Evolutionary conservation across 2,888 invertebrate species (phyloP), one percentile per base, ranked within the genome.

Genomic region (Acleris literana): DNA sequence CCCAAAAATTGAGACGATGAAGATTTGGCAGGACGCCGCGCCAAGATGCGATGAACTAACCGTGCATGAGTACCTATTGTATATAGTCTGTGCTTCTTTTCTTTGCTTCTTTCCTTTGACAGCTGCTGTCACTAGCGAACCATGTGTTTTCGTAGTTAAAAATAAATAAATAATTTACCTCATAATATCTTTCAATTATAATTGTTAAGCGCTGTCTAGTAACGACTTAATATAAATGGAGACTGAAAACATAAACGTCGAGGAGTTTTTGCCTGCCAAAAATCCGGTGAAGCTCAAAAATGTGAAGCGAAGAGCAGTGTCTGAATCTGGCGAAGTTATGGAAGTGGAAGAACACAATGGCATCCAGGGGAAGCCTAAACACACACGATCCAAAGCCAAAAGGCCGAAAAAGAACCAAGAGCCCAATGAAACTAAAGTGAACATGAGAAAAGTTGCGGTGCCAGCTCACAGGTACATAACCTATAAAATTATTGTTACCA

Each of bases 391-490:
- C 0, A 94, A 89, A 72, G 81, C 92, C 1, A 93, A 92, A 61
- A 93, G 85, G 69, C 49, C 76, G 3, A 93, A 91, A 71, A 91
- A 84, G 64, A 82, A 73, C 64, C 69, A 74, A 5, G 93, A 93
- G 69, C 87, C 89, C 51, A 90, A 94, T 55, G 95, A 95, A 81
- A 89, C 84, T 68, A 93, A 93, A 83, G 92, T 92, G 49, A 94
- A 94, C 73, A 92, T 95, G 82, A 92, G 96, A 71, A 96, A 96
- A 92, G 92, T 99, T 46, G 90, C 97, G 7, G 98, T 99, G n/a
- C 99, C 99, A 16, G 94, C 97, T 5, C 97, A 99, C 84, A 95
- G 94, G 94, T 94, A 85, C 17, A 46, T 74, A 77, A 77, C 75
- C 84, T 82, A 83, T 71, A 74, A 80, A 75, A 54, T 43, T 44